A percentile compares a stretch with the other conserved stretches of the same genome.
Conservation (phyloP, 1,140 invertebrate species). For the Bombyx mori region ASM3026992v2 NC_085116.1:5702001-5702500, state of each 20-base stretch:
- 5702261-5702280: conserved; percentile 11
- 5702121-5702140: conserved; percentile 32
- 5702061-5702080: conserved; percentile 61
- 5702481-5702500: too few species aligned
- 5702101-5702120: conserved; percentile 56
- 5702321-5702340: conserved; percentile 46
- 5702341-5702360: conserved; percentile 46
- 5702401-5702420: conserved; percentile 40
- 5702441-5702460: conserved; percentile 17
- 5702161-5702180: background rate
- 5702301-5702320: conserved; percentile 8
- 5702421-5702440: conserved; percentile 26
- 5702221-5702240: too few species aligned
- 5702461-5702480: too few species aligned
- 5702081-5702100: conserved; percentile 60
- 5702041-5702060: conserved; percentile 23
- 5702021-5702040: conserved; percentile 45
- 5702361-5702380: conserved; percentile 40
- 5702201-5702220: too few species aligned
- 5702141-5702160: conserved; percentile 36
- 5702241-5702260: conserved; percentile 9
- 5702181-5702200: background rate
- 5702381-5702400: conserved; percentile 43
- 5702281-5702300: conserved; percentile 11
- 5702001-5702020: conserved; percentile 51